phyloP scores from a whole-genome alignment of 2,797 vertebrate species.

The Poecilia wingei region DNA sequence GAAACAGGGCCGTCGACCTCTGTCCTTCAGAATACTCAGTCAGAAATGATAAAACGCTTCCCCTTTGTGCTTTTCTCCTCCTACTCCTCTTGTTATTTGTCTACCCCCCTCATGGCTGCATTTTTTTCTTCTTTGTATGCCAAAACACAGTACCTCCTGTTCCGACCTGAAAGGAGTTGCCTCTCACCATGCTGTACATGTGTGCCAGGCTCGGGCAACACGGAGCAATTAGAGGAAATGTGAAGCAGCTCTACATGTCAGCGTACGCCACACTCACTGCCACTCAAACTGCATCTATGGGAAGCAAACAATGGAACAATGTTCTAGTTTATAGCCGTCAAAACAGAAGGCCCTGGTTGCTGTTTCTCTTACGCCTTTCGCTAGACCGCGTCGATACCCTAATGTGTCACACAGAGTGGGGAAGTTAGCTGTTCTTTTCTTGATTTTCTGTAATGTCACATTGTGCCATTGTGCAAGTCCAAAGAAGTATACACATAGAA shows the following conservation, averaged over 20 bases:
- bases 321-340: constrained; percentile 68
- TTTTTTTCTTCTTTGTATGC: constrained; percentile 68
- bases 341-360: constrained; percentile 62
- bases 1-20: constrained; percentile 70
- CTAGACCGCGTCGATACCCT: neutral
- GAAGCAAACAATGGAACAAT: constrained; percentile 75
- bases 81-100: constrained; percentile 25
- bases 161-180: constrained; percentile 67
- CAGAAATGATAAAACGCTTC: constrained; percentile 62
- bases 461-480: constrained; percentile 36
- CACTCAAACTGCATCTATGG: constrained; percentile 73
- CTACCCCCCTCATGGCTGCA: constrained; percentile 10
- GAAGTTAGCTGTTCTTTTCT: constrained; percentile 52
- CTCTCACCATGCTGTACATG: constrained; percentile 73
- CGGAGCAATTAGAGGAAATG: constrained; percentile 78
- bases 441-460: constrained; percentile 53
- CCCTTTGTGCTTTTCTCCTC: constrained; percentile 45
- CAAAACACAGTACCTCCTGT: constrained; percentile 69
- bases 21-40: constrained; percentile 67
- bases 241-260: constrained; percentile 73
- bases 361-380: constrained; percentile 28
- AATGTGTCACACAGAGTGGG: constrained; percentile 52
- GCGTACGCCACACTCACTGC: constrained; percentile 68
- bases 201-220: constrained; percentile 67
- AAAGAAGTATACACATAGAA: constrained; percentile 40